Evolutionary conservation across 1,140 invertebrate species (phyloP), one percentile per base, ranked within the genome.

Genomic region (Maniola jurtina): DNA sequence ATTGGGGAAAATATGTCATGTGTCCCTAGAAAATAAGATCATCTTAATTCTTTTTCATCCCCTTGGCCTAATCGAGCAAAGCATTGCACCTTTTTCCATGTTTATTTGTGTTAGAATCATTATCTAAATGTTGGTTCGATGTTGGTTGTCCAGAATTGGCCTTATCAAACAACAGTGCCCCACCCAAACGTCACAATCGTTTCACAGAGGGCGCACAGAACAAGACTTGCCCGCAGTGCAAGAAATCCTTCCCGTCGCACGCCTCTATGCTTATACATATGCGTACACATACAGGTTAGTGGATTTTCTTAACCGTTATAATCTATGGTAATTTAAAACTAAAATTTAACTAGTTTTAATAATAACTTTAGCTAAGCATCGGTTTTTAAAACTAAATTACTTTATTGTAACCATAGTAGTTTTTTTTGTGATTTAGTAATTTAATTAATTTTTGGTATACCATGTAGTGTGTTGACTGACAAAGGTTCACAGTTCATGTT

Each of bases 221-320:
- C 79, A 95, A 95, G 83, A 91, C 92, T 65, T 95, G 95, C 80
- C 90, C 93, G 66, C 92, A 94, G 71, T 96, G 95, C 91, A 93
- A 93, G 80, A 96, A 95, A 89, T 93, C 92, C 72, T 96, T 96
- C 88, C 94, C 95, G 54, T 95, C 95, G 58, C 94, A 95, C 80
- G 95, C 95, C 35, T 95, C 94, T 8, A 95, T 96, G 94, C 90
- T 95, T 40, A 95, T 95, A 73, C 94, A 95, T 74, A 92, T 93
- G 83, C 88, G 94, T 72, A 95, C 94, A 40, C 94, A 95, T 69
- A 95, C 94, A 72, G 94, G 94, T 92, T 50, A 72, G 77, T 76
- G 16, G 10, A 9, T n/a, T 40, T 58, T 14, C 10, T 42, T 5
- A 9, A 13, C 8, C 16, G 13, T 42, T 38, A 38, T 38, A 36